Percentiles rank a stretch among this genome's conserved stretches.
phyloP scores from a whole-genome alignment of 2,888 invertebrate species.

The Luperina nickerlii region DNA sequence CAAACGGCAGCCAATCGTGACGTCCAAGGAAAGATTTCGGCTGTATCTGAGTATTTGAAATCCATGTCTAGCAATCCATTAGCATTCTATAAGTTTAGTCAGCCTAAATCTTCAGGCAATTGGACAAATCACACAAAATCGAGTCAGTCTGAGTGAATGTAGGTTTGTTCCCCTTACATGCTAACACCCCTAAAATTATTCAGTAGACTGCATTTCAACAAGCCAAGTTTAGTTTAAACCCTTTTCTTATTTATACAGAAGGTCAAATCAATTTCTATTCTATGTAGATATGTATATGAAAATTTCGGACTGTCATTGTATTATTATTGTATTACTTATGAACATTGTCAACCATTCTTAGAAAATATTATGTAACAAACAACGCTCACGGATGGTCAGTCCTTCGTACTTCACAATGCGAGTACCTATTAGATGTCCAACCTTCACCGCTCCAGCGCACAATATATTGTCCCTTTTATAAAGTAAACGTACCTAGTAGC shows the following conservation, averaged over 20 bases:
- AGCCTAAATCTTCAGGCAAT: neutral
- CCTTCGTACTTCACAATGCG: conserved; percentile 19
- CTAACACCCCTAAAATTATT: neutral
- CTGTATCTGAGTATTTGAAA: neutral
- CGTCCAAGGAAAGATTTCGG: neutral
- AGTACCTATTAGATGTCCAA: conserved; percentile 36
- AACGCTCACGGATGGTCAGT: neutral
- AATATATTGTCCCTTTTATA: conserved; percentile 37
- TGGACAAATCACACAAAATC: neutral
- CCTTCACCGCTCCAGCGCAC: conserved; percentile 50
- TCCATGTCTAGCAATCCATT: neutral
- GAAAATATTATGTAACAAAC: conserved; percentile 7
- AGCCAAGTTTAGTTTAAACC: neutral
- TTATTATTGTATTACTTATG: neutral
- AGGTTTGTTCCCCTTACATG: neutral
- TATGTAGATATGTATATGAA: too few species aligned
- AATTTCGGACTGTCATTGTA: neutral
- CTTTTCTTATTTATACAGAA: neutral
- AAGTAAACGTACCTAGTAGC: conserved; percentile 2
- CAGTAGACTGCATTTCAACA: neutral
- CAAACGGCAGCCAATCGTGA: neutral
- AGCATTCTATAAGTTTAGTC: neutral
- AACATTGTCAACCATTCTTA: neutral
- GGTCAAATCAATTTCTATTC: neutral
- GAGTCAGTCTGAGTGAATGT: neutral